phyloP scores from a whole-genome alignment of 2,797 vertebrate species.

The Mus caroli region DNA sequence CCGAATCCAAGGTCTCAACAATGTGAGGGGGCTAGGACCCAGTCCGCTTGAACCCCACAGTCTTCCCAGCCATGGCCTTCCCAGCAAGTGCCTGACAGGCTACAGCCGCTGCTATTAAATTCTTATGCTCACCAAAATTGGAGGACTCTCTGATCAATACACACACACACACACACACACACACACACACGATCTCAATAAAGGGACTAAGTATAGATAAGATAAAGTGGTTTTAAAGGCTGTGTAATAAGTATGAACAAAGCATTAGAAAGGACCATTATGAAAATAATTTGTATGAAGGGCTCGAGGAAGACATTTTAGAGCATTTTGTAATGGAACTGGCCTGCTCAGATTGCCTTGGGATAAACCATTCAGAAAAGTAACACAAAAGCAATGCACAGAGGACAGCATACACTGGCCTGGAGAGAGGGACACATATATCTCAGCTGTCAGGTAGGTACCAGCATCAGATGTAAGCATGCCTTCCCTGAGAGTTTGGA shows the following conservation, averaged over 20 bases:
- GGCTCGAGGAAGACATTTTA: slow-evolving; percentile 45
- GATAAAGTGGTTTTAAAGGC: slow-evolving; percentile 18
- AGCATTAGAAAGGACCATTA: neutral
- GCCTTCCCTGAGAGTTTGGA: neutral
- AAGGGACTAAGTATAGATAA: slow-evolving; percentile 20
- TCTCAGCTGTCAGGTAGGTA: neutral
- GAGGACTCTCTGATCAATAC: too few relatives aligned
- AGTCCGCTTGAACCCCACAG: neutral
- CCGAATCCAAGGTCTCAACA: neutral
- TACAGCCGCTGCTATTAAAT: neutral
- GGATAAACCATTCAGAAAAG: slow-evolving; percentile 46
- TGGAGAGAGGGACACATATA: neutral
- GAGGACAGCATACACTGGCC: neutral
- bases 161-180: too few relatives aligned
- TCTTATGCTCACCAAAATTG: neutral
- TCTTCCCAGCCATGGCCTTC: neutral
- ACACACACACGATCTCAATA: neutral
- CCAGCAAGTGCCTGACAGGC: neutral
- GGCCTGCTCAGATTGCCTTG: neutral
- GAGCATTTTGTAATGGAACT: slow-evolving; percentile 13
- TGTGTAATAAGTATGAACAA: neutral
- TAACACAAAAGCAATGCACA: neutral
- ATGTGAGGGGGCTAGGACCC: neutral
- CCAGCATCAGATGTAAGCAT: neutral
- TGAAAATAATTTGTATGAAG: slow-evolving; percentile 11